Evolutionary conservation across 2,797 vertebrate species (phyloP).

Genomic region (Vireo griseus): DNA sequence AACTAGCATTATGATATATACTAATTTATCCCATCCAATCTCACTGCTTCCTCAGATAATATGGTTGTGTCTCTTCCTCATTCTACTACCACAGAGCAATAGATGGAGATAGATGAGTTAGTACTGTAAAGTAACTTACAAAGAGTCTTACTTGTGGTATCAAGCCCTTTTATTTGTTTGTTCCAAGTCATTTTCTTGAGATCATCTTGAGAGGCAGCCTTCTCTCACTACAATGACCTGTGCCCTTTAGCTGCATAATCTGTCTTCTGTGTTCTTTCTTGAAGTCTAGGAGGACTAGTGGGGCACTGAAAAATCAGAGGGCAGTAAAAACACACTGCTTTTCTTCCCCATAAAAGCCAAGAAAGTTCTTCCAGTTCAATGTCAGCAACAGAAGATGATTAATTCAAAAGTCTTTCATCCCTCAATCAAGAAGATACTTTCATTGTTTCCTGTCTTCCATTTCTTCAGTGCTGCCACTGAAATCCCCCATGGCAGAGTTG

Average conservation of each 20-base stretch:
- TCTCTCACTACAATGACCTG: not conserved
- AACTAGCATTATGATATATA: not conserved
- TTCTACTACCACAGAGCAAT: not conserved
- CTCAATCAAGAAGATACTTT: not conserved
- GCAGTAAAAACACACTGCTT: not conserved
- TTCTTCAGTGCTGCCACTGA: not conserved
- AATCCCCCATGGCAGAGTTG: not conserved
- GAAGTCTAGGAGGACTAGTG: not conserved
- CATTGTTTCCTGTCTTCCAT: conserved; percentile 11
- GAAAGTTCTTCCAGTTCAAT: not conserved
- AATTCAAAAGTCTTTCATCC: conserved; percentile 6
- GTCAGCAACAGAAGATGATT: not conserved
- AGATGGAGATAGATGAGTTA: not conserved
- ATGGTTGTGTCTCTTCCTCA: not conserved
- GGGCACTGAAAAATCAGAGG: not conserved
- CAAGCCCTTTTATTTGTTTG: not conserved
- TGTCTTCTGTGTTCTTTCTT: not conserved
- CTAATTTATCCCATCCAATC: not conserved
- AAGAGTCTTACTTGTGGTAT: not conserved
- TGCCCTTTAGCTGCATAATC: not conserved
- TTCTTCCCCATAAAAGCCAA: not conserved
- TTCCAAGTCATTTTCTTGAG: not conserved
- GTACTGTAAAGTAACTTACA: not conserved
- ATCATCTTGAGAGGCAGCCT: not conserved
- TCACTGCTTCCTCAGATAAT: not conserved